Conservation (phyloP, 2,113 vertebrate species). For the Odontesthes bonariensis region DNA sequence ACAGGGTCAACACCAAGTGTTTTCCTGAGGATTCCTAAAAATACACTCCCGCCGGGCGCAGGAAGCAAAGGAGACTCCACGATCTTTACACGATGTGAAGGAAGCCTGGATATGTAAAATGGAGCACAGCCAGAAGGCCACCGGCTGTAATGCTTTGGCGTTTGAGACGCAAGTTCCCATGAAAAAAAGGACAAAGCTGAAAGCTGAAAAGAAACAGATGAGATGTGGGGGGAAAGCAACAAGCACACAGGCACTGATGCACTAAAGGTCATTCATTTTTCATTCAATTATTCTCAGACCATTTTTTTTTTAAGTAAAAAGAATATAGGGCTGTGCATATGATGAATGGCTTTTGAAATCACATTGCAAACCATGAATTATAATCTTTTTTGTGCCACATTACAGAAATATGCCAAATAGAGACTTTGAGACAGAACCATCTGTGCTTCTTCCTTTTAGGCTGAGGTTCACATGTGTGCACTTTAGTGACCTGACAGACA, state of each 20-base stretch:
- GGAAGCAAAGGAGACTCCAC: conserved; percentile 67
- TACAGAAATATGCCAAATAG: conserved; percentile 25
- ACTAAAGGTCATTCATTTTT: conserved; percentile 50
- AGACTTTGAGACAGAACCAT: conserved; percentile 47
- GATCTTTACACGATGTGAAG: conserved; percentile 54
- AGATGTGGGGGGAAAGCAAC: conserved; percentile 23
- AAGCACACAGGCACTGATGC: conserved; percentile 46
- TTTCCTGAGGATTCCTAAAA: conserved; percentile 76
- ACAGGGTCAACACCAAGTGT: conserved; percentile 73
- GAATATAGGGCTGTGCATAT: conserved; percentile 2
- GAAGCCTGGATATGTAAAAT: conserved; percentile 54
- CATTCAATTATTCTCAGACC: conserved; percentile 66
- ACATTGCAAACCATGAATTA: conserved; percentile 31
- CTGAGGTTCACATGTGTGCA: conserved; percentile 60
- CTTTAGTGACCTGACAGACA: conserved; percentile 69
- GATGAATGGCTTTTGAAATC: conserved; percentile 52
- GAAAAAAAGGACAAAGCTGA: conserved; percentile 40
- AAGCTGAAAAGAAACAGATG: conserved; percentile 41
- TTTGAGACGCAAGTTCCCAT: conserved; percentile 46
- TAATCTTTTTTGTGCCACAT: conserved; percentile 44
- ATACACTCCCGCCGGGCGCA: conserved; percentile 66
- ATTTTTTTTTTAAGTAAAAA: conserved; percentile 44
- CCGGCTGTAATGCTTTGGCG: conserved; percentile 34
- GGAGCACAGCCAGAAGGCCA: conserved; percentile 46
- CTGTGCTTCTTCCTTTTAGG: conserved; percentile 46